Percentiles rank a stretch among this genome's conserved stretches.
These are phyloP conservation scores for Margarornis squamiger DNA, from an alignment of 2,797 vertebrate genomes.

Conservation along the genomic window DNA sequence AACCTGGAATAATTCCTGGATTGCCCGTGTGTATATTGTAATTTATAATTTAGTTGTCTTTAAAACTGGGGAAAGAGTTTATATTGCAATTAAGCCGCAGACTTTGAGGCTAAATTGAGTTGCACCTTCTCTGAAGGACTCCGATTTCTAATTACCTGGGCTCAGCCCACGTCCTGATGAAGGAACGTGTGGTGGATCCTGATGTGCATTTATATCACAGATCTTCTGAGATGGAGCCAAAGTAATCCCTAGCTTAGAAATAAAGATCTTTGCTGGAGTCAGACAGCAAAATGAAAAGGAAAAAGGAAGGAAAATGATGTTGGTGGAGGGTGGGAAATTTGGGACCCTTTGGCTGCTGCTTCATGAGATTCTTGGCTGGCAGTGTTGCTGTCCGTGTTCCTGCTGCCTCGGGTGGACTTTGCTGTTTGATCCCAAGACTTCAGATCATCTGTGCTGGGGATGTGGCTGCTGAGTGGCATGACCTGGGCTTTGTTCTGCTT, in stretches of 20 bases:
- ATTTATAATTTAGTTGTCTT: slow-evolving; percentile 20
- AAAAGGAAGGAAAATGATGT: neutral
- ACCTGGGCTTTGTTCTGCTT: neutral
- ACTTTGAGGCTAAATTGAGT: slow-evolving; percentile 23
- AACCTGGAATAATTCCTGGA: neutral
- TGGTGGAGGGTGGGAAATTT: neutral
- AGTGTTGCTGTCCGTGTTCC: accelerated
- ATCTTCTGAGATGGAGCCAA: neutral
- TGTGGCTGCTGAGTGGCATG: neutral
- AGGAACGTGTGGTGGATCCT: neutral
- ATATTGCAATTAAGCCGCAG: slow-evolving; percentile 53
- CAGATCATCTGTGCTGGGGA: neutral
- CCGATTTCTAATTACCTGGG: slow-evolving; percentile 5
- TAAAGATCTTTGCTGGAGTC: slow-evolving; percentile 25
- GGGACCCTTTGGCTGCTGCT: neutral
- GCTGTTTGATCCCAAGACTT: neutral
- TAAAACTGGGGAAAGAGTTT: slow-evolving; percentile 14
- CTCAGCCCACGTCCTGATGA: neutral
- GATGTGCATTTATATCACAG: neutral
- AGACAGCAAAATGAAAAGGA: neutral
- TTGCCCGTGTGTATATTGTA: neutral
- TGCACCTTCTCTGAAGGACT: slow-evolving; percentile 22
- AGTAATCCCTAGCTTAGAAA: slow-evolving; percentile 25
- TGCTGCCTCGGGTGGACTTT: neutral
- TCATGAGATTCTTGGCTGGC: neutral